These are phyloP conservation scores for Poeciliopsis presidionis DNA, from an alignment of 2,797 vertebrate species.

Conservation along the genomic window DNA sequence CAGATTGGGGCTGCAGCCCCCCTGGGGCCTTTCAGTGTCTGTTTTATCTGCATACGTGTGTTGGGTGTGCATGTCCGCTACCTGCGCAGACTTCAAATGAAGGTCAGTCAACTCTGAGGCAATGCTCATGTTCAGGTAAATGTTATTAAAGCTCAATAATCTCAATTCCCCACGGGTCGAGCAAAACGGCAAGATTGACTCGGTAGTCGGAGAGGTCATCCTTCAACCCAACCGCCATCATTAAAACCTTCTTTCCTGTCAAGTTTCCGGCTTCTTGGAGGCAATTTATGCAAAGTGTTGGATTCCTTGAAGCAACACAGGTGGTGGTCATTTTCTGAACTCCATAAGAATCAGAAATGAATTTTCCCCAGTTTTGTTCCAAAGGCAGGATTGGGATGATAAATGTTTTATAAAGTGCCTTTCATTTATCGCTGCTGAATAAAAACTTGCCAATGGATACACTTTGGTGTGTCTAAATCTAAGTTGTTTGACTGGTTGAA, in stretches of 20 bases:
- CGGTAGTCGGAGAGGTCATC: not conserved
- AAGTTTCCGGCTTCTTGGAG: not conserved
- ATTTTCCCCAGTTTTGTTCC: not conserved
- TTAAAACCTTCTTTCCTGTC: not conserved
- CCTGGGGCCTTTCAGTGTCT: slow-evolving; percentile 22
- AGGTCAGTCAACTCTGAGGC: slow-evolving; percentile 30
- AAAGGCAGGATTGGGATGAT: not conserved
- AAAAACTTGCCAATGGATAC: not conserved
- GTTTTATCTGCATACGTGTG: slow-evolving; percentile 30
- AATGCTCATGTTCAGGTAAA: slow-evolving; percentile 9
- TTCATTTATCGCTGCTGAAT: not conserved
- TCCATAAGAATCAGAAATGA: not conserved
- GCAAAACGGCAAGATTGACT: not conserved
- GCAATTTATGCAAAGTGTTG: slow-evolving; percentile 15
- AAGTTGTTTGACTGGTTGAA: not conserved
- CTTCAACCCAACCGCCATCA: slow-evolving; percentile 5
- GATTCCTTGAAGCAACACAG: not conserved
- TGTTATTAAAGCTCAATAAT: slow-evolving; percentile 31
- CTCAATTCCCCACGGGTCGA: slow-evolving; percentile 15
- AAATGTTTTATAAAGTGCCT: not conserved
- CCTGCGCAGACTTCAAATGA: slow-evolving; percentile 20
- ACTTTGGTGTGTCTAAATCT: not conserved
- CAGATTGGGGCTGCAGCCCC: slow-evolving; percentile 52
- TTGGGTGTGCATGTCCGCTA: slow-evolving; percentile 1
- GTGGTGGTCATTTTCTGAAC: not conserved